Conservation (phyloP, 1,140 invertebrate genomes). For the Aphidius ervi region DNA sequence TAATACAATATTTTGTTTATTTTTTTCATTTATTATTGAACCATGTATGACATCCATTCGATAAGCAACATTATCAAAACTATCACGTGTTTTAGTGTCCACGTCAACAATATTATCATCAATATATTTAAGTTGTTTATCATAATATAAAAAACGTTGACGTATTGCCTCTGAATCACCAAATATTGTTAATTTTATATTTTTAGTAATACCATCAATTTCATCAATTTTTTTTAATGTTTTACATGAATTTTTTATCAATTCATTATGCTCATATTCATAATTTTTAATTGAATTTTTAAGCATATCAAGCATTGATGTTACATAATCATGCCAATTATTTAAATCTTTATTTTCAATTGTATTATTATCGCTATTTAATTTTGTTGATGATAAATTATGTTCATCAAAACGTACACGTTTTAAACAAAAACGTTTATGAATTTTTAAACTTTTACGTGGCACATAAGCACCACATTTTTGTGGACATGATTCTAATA, state of each 20-base stretch:
- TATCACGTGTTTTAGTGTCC: slow-evolving; percentile 24
- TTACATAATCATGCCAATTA: slow-evolving; percentile 35
- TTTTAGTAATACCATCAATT: slow-evolving; percentile 17
- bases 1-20: slow-evolving; percentile 16
- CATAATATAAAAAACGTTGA: slow-evolving; percentile 4
- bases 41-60: slow-evolving; percentile 27
- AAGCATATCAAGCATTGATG: slow-evolving; percentile 31
- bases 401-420: slow-evolving; percentile 9
- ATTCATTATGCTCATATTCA: slow-evolving; percentile 29
- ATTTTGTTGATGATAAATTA: slow-evolving; percentile 1
- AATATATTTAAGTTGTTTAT: slow-evolving; percentile 25
- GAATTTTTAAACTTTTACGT: slow-evolving; percentile 56
- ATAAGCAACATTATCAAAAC: slow-evolving; percentile 27
- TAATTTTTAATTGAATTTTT: slow-evolving; percentile 28
- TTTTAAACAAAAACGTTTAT: slow-evolving; percentile 54
- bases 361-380: slow-evolving; percentile 7
- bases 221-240: slow-evolving; percentile 24
- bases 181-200: slow-evolving; percentile 4
- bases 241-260: slow-evolving; percentile 24
- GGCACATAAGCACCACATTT: slow-evolving; percentile 65
- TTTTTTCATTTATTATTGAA: slow-evolving; percentile 18
- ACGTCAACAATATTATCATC: slow-evolving; percentile 25
- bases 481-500: slow-evolving; percentile 63
- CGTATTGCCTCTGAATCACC: slow-evolving; percentile 20
- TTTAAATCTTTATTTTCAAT: slow-evolving; percentile 6